Conservation (phyloP, 1,140 invertebrate species). For the Mya arenaria region DNA sequence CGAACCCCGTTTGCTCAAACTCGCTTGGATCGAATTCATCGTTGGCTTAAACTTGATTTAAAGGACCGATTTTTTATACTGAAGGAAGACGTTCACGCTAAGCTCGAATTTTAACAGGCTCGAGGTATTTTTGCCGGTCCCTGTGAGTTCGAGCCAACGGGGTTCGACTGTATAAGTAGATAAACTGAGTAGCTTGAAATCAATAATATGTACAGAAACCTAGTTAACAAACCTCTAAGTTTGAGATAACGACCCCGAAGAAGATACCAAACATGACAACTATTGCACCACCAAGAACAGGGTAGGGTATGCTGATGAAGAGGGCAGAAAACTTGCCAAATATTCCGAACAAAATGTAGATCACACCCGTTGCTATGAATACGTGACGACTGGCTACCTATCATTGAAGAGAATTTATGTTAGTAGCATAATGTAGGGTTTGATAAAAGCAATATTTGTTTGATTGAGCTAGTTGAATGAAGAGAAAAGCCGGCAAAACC, state of each 20-base stretch:
- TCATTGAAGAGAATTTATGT: neutral
- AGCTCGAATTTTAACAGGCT: no score
- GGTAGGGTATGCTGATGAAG: constrained; percentile 94
- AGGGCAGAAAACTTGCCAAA: constrained; percentile 87
- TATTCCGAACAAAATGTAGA: constrained; percentile 92
- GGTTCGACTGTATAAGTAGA: no score
- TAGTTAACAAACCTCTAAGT: constrained; percentile 89
- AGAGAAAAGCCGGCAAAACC: neutral
- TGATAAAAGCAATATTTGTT: neutral
- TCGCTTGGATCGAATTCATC: no score
- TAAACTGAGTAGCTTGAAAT: neutral
- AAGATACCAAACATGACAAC: constrained; percentile 90
- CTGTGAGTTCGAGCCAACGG: no score
- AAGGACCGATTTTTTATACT: no score
- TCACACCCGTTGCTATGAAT: constrained; percentile 89
- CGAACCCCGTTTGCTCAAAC: no score
- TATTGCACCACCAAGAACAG: constrained; percentile 92
- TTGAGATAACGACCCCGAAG: constrained; percentile 84
- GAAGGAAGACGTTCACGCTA: no score
- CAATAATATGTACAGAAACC: neutral
- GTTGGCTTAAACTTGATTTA: no score
- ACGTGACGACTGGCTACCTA: constrained; percentile 92
- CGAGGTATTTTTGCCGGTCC: no score
- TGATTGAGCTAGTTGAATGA: neutral
- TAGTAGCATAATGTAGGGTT: neutral